These are phyloP conservation scores for Damaliscus lunatus DNA, from an alignment of 2,113 vertebrate genomes.

Conservation along the genomic window DNA sequence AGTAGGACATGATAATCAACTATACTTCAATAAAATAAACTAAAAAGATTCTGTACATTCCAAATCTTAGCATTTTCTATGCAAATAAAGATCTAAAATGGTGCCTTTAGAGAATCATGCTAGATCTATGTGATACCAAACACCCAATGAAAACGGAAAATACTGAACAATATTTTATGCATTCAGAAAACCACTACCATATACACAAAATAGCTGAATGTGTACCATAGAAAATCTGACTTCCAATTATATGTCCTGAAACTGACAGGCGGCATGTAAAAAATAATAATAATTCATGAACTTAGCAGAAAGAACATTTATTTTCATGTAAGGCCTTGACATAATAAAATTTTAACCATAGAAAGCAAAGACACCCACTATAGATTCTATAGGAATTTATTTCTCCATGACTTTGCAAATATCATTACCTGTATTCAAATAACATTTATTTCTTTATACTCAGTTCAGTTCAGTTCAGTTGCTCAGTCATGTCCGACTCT, in stretches of 20 bases:
- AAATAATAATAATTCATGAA: background rate
- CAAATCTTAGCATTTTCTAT: background rate
- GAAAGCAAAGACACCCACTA: background rate
- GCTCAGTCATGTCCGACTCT: too few species aligned
- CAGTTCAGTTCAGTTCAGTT: too few species aligned
- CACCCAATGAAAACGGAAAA: background rate
- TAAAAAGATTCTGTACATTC: background rate
- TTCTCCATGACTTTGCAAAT: slow-evolving; percentile 5
- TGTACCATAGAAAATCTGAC: background rate
- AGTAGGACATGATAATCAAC: too few species aligned
- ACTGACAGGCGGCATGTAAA: background rate
- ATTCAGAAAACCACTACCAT: background rate
- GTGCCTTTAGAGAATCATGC: background rate
- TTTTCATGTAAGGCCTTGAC: background rate
- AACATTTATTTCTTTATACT: slow-evolving; percentile 29
- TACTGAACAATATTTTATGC: background rate
- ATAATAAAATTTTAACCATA: slow-evolving; percentile 25
- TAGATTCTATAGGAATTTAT: background rate
- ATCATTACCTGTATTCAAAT: background rate
- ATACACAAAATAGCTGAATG: background rate
- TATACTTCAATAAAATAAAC: background rate
- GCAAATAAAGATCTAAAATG: background rate
- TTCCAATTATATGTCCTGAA: background rate
- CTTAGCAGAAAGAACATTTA: background rate
- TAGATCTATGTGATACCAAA: background rate